These are phyloP conservation scores for Coracias cyanogaster DNA, from an alignment of 2,797 vertebrate genomes.

Conservation along the genomic window DNA sequence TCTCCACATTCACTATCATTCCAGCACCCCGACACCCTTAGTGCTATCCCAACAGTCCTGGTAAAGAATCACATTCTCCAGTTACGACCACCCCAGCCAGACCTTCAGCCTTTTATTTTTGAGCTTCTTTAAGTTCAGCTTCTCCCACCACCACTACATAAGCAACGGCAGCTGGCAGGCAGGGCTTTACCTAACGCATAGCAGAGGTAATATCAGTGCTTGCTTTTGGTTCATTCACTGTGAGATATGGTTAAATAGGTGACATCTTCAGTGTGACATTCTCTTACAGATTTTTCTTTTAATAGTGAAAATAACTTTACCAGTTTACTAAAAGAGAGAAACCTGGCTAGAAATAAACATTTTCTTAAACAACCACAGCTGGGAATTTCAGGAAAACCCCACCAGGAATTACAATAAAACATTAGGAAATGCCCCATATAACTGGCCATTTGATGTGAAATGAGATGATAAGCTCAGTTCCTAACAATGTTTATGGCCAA, in stretches of 20 bases:
- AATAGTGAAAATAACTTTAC: neutral
- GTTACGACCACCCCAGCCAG: neutral
- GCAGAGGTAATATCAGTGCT: neutral
- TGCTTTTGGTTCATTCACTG: neutral
- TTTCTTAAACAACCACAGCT: neutral
- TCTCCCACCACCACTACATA: neutral
- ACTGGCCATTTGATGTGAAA: neutral
- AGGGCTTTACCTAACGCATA: neutral
- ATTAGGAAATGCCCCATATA: neutral
- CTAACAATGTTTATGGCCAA: neutral
- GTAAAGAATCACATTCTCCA: neutral
- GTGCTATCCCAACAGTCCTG: no score
- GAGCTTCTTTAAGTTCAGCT: neutral
- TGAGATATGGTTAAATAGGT: neutral
- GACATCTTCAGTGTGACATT: neutral
- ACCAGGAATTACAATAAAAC: neutral
- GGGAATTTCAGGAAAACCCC: neutral
- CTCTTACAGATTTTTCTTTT: neutral
- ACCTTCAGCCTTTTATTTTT: neutral
- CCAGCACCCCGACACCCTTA: neutral
- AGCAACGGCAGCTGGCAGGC: neutral
- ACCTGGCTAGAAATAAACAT: neutral
- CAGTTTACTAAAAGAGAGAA: neutral
- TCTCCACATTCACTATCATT: neutral
- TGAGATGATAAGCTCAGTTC: neutral